Evolutionary conservation across 1,140 invertebrate genomes (phyloP).

Genomic region (Aphelenchoides avenae): DNA sequence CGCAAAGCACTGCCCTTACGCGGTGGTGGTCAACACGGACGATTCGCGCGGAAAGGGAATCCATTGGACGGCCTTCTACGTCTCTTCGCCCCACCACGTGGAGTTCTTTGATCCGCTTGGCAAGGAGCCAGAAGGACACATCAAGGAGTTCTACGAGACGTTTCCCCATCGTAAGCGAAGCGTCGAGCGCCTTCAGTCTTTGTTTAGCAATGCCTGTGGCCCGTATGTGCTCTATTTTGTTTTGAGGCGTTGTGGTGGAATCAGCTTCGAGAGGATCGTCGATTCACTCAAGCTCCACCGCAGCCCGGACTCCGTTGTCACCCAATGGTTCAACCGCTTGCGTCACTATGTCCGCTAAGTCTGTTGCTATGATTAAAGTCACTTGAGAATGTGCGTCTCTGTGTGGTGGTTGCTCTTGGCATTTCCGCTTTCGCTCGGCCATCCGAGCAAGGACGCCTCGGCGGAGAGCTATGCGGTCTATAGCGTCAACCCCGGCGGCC

Average conservation of each 20-base stretch:
- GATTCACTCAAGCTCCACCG: no score
- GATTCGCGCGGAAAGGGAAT: background rate
- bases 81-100: background rate
- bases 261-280: no score
- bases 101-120: background rate
- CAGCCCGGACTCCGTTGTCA: no score
- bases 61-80: background rate
- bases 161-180: background rate
- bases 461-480: no score
- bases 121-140: background rate
- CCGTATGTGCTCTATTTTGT: slow-evolving; percentile 4
- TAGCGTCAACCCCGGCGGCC: no score
- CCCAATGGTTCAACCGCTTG: no score
- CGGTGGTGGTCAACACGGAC: slow-evolving; percentile 13
- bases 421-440: no score
- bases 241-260: background rate
- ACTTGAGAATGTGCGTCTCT: no score
- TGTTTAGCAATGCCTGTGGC: background rate
- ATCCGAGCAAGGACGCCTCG: no score
- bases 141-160: background rate
- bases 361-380: no score
- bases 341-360: no score
- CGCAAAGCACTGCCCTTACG: background rate
- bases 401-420: no score
- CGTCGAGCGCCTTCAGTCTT: background rate